Base-by-base conservation (phyloP, 1,140 invertebrate genomes). In the Neotoxoptera formosana region DNA sequence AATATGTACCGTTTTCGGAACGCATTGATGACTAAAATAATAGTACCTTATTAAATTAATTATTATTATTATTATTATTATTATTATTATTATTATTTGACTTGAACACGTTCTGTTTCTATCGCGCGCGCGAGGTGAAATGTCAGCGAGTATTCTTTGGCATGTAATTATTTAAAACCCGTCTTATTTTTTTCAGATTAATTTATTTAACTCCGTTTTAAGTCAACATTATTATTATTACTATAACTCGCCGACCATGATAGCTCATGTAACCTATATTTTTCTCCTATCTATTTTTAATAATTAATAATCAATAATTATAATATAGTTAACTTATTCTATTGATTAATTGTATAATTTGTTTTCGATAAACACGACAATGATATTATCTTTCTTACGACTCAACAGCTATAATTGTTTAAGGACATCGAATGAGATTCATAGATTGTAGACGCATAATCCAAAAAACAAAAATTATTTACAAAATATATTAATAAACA, bases 1-100 rank as follows among this genome's bases (percentile, higher is more conserved):
- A 3, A 86, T 86, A n/a, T 86, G 3, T 30, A 21, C 20, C 20
- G 21, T 86, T 94, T 94, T 90, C 94, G 94, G 48, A 93, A 91
- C 21, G 23, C 9, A 0, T 41, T 11, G 9, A 84, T 25, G 20
- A 84, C 36, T 36, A 84, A 21, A 11, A 45, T 84, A 45, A 41
- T 45, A 84, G n/a, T 41, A 4, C 41, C 4, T 41, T 41, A 76
- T 76, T 76, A 76, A 67, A n/a, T 76, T n/a, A 76, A n/a, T n/a
- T 17, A 76, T 17, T 1, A 20, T 53, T 53, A n/a, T 67, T n/a
- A 67, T 67, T 76, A 76, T 14, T 76, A 76, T 76, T 76, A 76
- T 17, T 1, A 20, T 53, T 53, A n/a, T 67, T n/a, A 67, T 67
- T 76, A 76, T 14, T 76, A 76, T 76, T 76, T 17, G 30, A n/a